phyloP scores from a whole-genome alignment of 2,888 invertebrate genomes.

The Brachypterus glaber region DNA sequence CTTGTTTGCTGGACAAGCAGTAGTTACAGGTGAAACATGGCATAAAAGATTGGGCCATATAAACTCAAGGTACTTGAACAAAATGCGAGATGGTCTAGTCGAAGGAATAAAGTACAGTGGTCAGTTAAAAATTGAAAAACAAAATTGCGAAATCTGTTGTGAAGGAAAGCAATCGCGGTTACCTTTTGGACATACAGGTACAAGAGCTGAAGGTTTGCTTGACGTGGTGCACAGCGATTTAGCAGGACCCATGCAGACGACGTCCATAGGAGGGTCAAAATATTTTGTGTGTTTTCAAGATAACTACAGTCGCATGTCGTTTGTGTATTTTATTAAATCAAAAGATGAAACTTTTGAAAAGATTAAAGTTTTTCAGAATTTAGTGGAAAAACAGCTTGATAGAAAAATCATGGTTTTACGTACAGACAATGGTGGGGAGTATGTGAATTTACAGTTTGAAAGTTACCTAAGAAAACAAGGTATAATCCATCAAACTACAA shows the following conservation, averaged over 20 bases:
- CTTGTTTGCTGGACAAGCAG: too few species aligned
- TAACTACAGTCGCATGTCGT: slow-evolving; percentile 13
- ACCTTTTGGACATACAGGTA: too few species aligned
- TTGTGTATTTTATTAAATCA: slow-evolving; percentile 16
- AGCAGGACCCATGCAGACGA: slow-evolving; percentile 14
- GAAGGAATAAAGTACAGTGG: neutral
- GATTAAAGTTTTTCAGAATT: slow-evolving; percentile 4
- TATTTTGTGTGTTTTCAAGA: slow-evolving; percentile 14
- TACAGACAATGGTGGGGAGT: slow-evolving; percentile 19
- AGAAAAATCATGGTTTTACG: slow-evolving; percentile 4
- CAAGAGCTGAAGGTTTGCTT: neutral
- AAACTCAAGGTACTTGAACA: too few species aligned
- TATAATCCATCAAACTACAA: slow-evolving; percentile 18
- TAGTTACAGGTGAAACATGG: too few species aligned
- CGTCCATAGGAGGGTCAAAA: slow-evolving; percentile 14
- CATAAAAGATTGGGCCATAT: slow-evolving; percentile 14
- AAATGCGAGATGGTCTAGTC: neutral
- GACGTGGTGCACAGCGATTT: slow-evolving; percentile 4
- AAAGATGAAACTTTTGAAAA: slow-evolving; percentile 13
- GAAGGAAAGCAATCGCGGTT: too few species aligned
- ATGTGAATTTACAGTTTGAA: slow-evolving; percentile 14
- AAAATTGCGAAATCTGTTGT: slow-evolving; percentile 1
- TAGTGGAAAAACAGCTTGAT: slow-evolving; percentile 5
- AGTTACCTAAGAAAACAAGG: slow-evolving; percentile 15
- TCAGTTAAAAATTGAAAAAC: neutral